Base-by-base conservation (phyloP, 2,113 vertebrate genomes). In the Siphamia tubifer region DNA sequence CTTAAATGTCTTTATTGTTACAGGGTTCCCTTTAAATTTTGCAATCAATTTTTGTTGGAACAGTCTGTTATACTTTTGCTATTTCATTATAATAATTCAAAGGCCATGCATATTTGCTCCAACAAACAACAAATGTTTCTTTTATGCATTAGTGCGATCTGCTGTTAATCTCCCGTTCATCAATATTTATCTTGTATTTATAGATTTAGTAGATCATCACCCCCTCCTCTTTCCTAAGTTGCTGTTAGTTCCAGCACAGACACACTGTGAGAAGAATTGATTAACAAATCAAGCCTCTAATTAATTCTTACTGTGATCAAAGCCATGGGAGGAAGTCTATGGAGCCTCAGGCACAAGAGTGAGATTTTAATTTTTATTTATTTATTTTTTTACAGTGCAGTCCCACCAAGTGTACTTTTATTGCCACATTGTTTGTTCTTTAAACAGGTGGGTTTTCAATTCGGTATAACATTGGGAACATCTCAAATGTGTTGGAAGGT, bases 241-340 rank as follows among this genome's bases (percentile, higher is more conserved):
- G 32, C 48, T 68, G 36, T 56, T 65, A 64, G 52, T 40, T 56
- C 38, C 47, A 51, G 38, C 54, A 45, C 19, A 56, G 49, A 74
- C 68, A 48, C 71, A 68, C 74, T 57, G 27, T 36, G 71, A 55
- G 49, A 49, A 66, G 68, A 68, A 80, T 76, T 77, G 75, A 89
- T 88, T 68, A 86, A 79, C 74, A 78, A 79, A 86, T 86, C 79
- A 83, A 62, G 71, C 32, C 70, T 80, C 62, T 72, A 75, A 79
- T 87, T 74, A 83, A 84, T 87, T 87, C 69, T 71, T 21, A 62
- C 42, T 73, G 62, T 48, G 74, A 74, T 78, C 77, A 79, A 79
- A 79, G 79, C 49, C 51, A 42, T 60, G 47, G 48, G 58, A 65
- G 55, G 53, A 72, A 40, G 62, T 72, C 24, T 49, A 27, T 23